These are phyloP conservation scores for Elysia crispata DNA, from an alignment of 2,888 invertebrate genomes.

Conservation along the genomic window DNA sequence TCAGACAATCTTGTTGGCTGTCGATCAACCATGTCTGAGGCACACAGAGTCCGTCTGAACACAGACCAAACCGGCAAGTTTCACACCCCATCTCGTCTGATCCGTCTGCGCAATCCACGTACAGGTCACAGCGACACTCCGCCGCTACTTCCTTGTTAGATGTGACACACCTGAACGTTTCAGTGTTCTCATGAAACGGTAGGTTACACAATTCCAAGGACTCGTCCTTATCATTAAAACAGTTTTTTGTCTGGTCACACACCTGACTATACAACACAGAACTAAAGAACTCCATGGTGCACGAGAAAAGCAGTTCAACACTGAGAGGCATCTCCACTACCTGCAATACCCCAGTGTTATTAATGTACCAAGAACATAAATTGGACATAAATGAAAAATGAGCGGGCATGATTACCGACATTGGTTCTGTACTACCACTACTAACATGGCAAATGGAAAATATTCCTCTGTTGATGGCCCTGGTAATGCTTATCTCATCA, in stretches of 20 bases:
- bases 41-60: conserved; percentile 33
- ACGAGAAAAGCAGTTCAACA: too few species aligned
- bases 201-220: background rate
- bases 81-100: conserved; percentile 26
- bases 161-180: background rate
- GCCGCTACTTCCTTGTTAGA: conserved; percentile 11
- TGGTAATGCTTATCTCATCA: too few species aligned
- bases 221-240: background rate
- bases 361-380: too few species aligned
- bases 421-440: too few species aligned
- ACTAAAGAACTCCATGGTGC: too few species aligned
- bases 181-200: too few species aligned
- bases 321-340: too few species aligned
- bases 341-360: too few species aligned
- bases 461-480: too few species aligned
- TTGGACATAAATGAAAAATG: too few species aligned
- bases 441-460: too few species aligned
- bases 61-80: conserved; percentile 5
- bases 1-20: conserved; percentile 22
- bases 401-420: too few species aligned
- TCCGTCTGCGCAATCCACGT: conserved; percentile 26
- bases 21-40: conserved; percentile 30
- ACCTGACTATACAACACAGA: background rate
- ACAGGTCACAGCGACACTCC: conserved; percentile 21
- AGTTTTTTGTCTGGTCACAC: conserved; percentile 12